Conservation (phyloP, 2,113 vertebrate species). For the Myxocyprinus asiaticus region DNA sequence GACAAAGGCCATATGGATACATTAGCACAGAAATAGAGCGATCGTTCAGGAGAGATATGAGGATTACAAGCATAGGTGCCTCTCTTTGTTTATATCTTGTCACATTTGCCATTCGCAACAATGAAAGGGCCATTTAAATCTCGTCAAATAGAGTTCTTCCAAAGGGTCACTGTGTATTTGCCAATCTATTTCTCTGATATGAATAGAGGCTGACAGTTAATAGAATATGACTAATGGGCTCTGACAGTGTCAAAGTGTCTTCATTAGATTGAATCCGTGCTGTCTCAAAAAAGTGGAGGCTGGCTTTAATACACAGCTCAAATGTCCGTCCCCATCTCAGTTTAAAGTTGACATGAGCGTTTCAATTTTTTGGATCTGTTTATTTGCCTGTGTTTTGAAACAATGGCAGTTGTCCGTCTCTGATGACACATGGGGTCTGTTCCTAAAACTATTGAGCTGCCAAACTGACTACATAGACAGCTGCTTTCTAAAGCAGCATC, state of each 20-base stretch:
- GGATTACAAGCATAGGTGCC: not conserved
- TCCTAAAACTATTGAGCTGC: too few relatives aligned
- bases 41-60: slow-evolving; percentile 16
- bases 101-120: slow-evolving; percentile 37
- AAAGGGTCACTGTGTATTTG: slow-evolving; percentile 13
- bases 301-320: slow-evolving; percentile 1
- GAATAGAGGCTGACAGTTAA: slow-evolving; percentile 60
- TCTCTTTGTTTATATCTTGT: slow-evolving; percentile 26
- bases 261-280: slow-evolving; percentile 53
- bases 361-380: slow-evolving; percentile 32
- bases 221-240: slow-evolving; percentile 73
- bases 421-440: not conserved
- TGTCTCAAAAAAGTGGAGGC: slow-evolving; percentile 30
- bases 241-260: slow-evolving; percentile 70
- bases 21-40: not conserved
- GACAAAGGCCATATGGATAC: slow-evolving; percentile 37
- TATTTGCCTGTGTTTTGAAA: not conserved
- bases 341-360: slow-evolving; percentile 20
- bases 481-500: too few relatives aligned
- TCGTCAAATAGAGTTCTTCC: slow-evolving; percentile 16
- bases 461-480: too few relatives aligned
- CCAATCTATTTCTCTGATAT: slow-evolving; percentile 41
- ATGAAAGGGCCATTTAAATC: slow-evolving; percentile 42
- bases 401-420: slow-evolving; percentile 18
- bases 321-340: not conserved